Evolutionary conservation across 2,797 vertebrate species (phyloP), one percentile per base, ranked within the genome.

Genomic region (Oceanodroma leucorhoa): DNA sequence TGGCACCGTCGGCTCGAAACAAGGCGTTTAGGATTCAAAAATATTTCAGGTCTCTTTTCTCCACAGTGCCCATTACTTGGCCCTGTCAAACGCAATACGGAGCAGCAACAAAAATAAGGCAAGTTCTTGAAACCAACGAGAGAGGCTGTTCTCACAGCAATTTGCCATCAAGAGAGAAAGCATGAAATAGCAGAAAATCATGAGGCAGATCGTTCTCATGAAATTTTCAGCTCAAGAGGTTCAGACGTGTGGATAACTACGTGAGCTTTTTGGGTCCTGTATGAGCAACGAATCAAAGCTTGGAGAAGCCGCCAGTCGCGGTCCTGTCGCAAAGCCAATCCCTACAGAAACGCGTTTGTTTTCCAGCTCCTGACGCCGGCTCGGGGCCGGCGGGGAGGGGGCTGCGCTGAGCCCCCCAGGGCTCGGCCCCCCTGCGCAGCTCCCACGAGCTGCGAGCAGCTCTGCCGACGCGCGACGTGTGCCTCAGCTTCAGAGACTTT

Each of bases 381-480:
- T 10, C 4, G 3, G 1, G 5, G 26, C 3, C 2, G 3, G 40
- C 16, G 3, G 51, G 38, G 41, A 12, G 2, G 53, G 27, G 64
- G 48, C 36, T 38, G 58, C 18, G 1, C 34, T 11, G 36, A 32
- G 12, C 53, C 45, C 53, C 8, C 36, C 36, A 36, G 36, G 18
- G 15, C 43, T 27, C 2, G 4, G 11, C 34, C 4, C 43, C 26
- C 1, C 70, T 2, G 13, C 26, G 16, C 30, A 24, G 36, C 40
- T 20, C 32, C 61, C 2, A 2, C 15, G 14, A 23, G 55, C 21
- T 8, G 38, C 3, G 2, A 24, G 58, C 40, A 17, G 46, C 64
- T 30, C 36, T 19, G 66, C 11, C 5, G 0, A 13, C 1, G 3
- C 1, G 22, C 2, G 14, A 6, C 6, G 40, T 41, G 14, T 41